Base-by-base conservation (phyloP, 2,797 vertebrate genomes). In the Knipowitschia caucasica region DNA sequence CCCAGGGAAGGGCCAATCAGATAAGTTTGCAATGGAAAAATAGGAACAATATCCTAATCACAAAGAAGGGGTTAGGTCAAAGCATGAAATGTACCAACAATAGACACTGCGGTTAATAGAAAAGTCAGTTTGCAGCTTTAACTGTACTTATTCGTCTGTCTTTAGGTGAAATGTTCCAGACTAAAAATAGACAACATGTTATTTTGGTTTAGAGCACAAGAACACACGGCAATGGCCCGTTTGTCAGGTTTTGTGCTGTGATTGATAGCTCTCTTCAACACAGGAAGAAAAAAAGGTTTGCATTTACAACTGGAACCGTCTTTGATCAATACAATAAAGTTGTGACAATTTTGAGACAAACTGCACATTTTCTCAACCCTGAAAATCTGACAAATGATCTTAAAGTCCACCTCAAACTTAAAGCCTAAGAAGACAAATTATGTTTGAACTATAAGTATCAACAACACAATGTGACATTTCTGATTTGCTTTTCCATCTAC, bases 31-130 rank as follows among this genome's bases (percentile, higher is more conserved):
- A 69, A 78, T 87, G 75, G 83, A 81, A 64, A 73, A 30, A 30
- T 15, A 20, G 4, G 78, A 82, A 79, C 76, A 84, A 75, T 87
- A 78, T 86, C 71, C 88, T 75, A 89, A 89, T 89, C 80, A 73
- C 36, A 88, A 92, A 88, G 64, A 87, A 86, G 87, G 86, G 92
- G 89, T 90, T 92, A 91, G 78, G 83, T 77, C 76, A 86, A 31
- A 89, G 89, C 89, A 86, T 81, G 82, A 89, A 91, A 93, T 85
- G 74, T 71, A 75, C 89, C 87, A 88, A 92, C 92, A 92, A 93
- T 86, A 78, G 85, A 88, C 89, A 93, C 93, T 89, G 84, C 83
- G 83, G 87, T 78, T 82, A 87, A 85, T 83, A 35, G 29, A 50
- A 82, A 78, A 54, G 71, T 83, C 83, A 75, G 78, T 59, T 84